phyloP scores from a whole-genome alignment of 1,140 invertebrate species.

The Drosophila micromelanica region DNA sequence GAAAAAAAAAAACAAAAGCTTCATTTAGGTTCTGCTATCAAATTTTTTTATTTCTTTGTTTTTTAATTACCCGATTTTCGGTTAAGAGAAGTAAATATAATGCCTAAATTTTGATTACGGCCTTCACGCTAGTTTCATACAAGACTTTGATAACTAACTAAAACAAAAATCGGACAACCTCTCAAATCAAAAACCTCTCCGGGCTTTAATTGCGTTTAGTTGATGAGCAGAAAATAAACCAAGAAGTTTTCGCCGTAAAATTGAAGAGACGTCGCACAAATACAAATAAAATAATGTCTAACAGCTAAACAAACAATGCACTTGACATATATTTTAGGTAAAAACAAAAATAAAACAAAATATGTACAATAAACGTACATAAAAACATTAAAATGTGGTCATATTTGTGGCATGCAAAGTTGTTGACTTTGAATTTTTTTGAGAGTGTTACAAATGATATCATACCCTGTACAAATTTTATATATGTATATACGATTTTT shows the following conservation, averaged over 20 bases:
- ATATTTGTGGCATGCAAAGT: constrained; percentile 65
- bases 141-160: constrained; percentile 6
- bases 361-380: constrained; percentile 23
- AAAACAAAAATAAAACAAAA: constrained; percentile 17
- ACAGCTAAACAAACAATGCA: constrained; percentile 38
- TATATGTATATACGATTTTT: too few species aligned
- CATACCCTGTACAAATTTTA: constrained; percentile 22
- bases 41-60: too few species aligned
- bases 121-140: constrained; percentile 15
- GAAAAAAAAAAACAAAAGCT: neutral
- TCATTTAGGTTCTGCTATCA: neutral
- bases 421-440: constrained; percentile 71
- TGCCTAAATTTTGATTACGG: neutral
- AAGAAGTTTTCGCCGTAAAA: constrained; percentile 19
- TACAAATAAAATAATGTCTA: constrained; percentile 15
- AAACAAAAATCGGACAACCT: constrained; percentile 2
- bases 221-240: constrained; percentile 9
- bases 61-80: constrained; percentile 5
- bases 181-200: constrained; percentile 11
- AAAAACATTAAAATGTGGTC: constrained; percentile 52
- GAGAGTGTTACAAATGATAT: constrained; percentile 19
- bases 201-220: neutral
- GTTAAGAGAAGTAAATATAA: neutral
- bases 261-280: constrained; percentile 16
- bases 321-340: constrained; percentile 57